Conservation (phyloP, 2,888 invertebrate genomes). For the Polyploca ridens region DNA sequence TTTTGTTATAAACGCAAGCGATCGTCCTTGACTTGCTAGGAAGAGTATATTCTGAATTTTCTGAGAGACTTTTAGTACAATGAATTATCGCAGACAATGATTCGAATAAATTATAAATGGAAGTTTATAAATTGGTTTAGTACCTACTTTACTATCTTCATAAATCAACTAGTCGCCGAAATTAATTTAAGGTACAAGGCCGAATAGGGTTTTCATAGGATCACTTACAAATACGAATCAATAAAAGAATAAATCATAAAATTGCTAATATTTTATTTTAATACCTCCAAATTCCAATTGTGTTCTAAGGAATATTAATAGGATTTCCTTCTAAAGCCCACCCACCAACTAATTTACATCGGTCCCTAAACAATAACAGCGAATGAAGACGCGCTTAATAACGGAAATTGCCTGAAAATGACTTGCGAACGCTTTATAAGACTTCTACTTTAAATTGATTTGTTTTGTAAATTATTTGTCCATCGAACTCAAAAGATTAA, state of each 20-base stretch:
- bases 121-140: neutral
- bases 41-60: neutral
- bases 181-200: too few relatives aligned
- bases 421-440: constrained; percentile 50
- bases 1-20: constrained; percentile 4
- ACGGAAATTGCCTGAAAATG: constrained; percentile 65
- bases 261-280: constrained; percentile 29
- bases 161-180: too few relatives aligned
- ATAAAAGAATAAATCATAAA: neutral
- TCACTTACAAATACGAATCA: neutral
- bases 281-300: constrained; percentile 31
- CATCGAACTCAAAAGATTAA: constrained; percentile 34
- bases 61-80: neutral
- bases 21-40: neutral
- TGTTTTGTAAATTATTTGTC: constrained; percentile 47
- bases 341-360: constrained; percentile 67
- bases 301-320: constrained; percentile 58
- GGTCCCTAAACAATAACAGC: constrained; percentile 66
- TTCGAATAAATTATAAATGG: neutral
- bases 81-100: neutral
- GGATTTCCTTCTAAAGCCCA: constrained; percentile 55
- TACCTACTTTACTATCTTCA: too few relatives aligned
- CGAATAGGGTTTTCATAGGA: neutral
- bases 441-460: constrained; percentile 56
- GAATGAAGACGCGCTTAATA: constrained; percentile 65